Conservation (phyloP, 1,140 invertebrate genomes). For the Bombus huntii region DNA sequence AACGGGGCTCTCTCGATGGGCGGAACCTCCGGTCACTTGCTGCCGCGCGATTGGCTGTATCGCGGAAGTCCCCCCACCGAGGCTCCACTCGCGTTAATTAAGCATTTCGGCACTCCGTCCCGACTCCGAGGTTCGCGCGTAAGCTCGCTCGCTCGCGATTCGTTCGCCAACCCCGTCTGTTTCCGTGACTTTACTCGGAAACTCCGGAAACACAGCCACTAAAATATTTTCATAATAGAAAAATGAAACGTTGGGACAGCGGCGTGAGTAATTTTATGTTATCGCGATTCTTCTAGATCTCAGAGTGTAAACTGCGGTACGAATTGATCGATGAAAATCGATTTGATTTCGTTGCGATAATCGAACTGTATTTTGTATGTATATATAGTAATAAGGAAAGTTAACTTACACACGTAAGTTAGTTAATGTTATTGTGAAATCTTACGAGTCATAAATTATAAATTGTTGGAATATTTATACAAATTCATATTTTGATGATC, state of each 20-base stretch:
- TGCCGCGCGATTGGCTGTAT: constrained; percentile 66
- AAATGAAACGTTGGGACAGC: neutral
- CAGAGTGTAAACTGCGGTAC: neutral
- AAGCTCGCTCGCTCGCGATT: constrained; percentile 50
- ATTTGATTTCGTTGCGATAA: neutral
- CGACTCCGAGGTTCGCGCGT: constrained; percentile 57
- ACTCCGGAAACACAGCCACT: neutral
- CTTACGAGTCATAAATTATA: neutral
- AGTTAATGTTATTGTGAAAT: neutral
- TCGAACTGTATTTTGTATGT: neutral
- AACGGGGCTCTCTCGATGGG: constrained; percentile 72
- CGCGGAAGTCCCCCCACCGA: constrained; percentile 69
- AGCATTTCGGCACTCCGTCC: constrained; percentile 78
- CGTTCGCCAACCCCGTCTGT: constrained; percentile 29
- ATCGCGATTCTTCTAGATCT: neutral
- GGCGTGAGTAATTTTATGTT: neutral
- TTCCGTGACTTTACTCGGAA: constrained; percentile 27
- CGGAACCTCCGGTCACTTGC: constrained; percentile 61
- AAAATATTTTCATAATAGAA: neutral
- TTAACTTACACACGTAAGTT: neutral
- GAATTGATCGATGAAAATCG: neutral
- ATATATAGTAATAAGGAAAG: neutral
- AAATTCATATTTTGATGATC: neutral
- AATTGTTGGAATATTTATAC: neutral
- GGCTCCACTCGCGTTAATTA: constrained; percentile 74